Evolutionary conservation across 1,140 invertebrate species (phyloP), one percentile per base, ranked within the genome.

Genomic region (Coptotermes formosanus): DNA sequence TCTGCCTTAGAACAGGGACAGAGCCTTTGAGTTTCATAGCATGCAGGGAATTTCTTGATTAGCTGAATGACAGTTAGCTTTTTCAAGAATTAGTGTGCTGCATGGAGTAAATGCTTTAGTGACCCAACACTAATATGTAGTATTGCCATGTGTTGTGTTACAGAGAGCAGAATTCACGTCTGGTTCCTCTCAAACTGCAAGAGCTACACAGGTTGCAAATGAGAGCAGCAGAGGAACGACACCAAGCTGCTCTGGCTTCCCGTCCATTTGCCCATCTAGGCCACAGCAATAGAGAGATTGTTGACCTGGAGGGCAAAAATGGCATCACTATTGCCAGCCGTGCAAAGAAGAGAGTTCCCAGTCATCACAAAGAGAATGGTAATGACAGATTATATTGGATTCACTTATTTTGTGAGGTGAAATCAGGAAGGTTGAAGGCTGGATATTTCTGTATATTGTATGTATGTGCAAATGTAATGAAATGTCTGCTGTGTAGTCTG

Each of bases 141-240:
- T 1, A 55, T 19, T 55, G 7, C 2, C 45, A 1, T 30, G 2
- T 84, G 55, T 19, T 59, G 19, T 90, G 86, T 92, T 91, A 48
- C 90, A 95, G 97, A 88, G 98, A 99, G 87, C 93, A 96, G 88
- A 99, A 99, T 90, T 93, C 94, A 82, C 94, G 94, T 88, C 91
- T 99, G 88, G 97, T 98, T 44, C 97, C 97, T 4, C 90, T 98
- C 30, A 96, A 98, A 95, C 91, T 98, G 83, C 94, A 96, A 89
- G 93, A 97, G 87, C 91, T 98, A 86, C 95, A 96, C 89, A 92
- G 93, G 82, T 90, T 98, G 30, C 94, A 96, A 89, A 92, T 91
- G 55, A 90, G 92, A 88, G 90, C 90, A 32, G 87, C 89, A 59
- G 90, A 91, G 86, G 90, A 93, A 86, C 90, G 91, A 83, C 90